phyloP scores from a whole-genome alignment of 2,888 invertebrate genomes.

The Microplitis manilae region DNA sequence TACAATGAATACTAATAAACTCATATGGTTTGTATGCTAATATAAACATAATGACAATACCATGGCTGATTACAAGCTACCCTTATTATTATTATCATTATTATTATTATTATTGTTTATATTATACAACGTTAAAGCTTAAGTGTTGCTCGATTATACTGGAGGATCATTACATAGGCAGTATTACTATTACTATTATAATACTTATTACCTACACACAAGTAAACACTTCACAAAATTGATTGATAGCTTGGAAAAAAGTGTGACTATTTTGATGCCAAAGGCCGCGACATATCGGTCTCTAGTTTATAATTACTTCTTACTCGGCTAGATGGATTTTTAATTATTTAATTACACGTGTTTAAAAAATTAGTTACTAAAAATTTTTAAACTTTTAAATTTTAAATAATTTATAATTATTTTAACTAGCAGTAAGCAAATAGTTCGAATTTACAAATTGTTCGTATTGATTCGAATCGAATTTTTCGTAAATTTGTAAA shows the following conservation, averaged over 20 bases:
- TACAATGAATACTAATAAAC: neutral
- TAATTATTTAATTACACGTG: neutral
- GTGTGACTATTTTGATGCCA: conserved; percentile 39
- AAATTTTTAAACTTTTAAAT: too few relatives aligned
- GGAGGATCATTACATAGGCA: neutral
- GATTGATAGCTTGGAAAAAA: conserved; percentile 35
- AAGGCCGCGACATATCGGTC: conserved; percentile 36
- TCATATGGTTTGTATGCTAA: conserved; percentile 17
- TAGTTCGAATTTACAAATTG: too few relatives aligned
- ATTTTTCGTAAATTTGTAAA: too few relatives aligned
- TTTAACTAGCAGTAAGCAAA: too few relatives aligned
- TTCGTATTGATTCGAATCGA: too few relatives aligned
- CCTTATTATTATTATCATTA: conserved; percentile 21
- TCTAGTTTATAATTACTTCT: conserved; percentile 18
- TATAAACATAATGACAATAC: conserved; percentile 40
- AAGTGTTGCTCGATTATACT: conserved; percentile 3
- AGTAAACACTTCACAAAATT: neutral
- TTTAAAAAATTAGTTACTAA: too few relatives aligned
- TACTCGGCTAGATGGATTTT: conserved; percentile 21
- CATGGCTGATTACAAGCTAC: conserved; percentile 2
- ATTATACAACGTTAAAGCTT: conserved; percentile 10
- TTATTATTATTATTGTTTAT: conserved; percentile 27
- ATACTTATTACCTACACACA: conserved; percentile 24
- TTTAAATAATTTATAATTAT: too few relatives aligned
- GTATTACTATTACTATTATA: conserved; percentile 30